Conservation (phyloP, 1,140 invertebrate genomes). For the Idris sp. region DNA sequence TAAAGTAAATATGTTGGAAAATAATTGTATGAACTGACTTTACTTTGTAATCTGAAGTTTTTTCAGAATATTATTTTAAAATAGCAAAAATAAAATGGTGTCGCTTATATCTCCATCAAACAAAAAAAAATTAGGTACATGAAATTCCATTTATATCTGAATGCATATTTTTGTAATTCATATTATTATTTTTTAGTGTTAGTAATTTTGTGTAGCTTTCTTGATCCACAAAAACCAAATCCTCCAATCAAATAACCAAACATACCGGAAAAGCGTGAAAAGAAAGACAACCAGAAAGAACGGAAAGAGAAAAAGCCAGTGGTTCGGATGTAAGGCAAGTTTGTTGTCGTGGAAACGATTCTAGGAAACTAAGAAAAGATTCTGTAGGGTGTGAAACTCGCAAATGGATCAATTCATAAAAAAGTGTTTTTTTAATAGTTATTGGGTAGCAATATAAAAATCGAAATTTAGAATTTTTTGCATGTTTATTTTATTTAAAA, state of each 20-base stretch:
- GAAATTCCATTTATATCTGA: no score
- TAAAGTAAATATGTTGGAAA: slow-evolving; percentile 6
- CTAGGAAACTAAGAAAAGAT: slow-evolving; percentile 43
- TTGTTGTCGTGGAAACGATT: slow-evolving; percentile 26
- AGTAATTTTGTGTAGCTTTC: slow-evolving; percentile 27
- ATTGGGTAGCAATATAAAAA: slow-evolving; percentile 20
- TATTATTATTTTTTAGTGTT: slow-evolving; percentile 15
- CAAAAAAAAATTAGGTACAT: no score
- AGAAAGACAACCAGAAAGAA: slow-evolving; percentile 66
- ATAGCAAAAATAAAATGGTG: no score
- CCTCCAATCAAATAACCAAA: slow-evolving; percentile 68
- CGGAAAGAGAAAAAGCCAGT: slow-evolving; percentile 67
- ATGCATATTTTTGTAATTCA: no score
- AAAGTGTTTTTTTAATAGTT: slow-evolving; percentile 20
- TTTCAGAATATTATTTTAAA: no score
- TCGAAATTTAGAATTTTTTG: no score
- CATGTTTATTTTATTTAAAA: no score
- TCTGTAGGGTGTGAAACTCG: slow-evolving; percentile 65
- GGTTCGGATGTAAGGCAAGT: slow-evolving; percentile 48
- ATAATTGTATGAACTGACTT: no score
- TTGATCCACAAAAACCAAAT: slow-evolving; percentile 47
- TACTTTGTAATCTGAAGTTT: no score
- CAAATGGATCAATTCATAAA: slow-evolving; percentile 25
- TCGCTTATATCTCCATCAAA: slow-evolving; percentile 27
- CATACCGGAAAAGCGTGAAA: slow-evolving; percentile 64